These are phyloP conservation scores for Sandelia bainsii DNA, from an alignment of 2,797 vertebrate species.

Conservation along the genomic window DNA sequence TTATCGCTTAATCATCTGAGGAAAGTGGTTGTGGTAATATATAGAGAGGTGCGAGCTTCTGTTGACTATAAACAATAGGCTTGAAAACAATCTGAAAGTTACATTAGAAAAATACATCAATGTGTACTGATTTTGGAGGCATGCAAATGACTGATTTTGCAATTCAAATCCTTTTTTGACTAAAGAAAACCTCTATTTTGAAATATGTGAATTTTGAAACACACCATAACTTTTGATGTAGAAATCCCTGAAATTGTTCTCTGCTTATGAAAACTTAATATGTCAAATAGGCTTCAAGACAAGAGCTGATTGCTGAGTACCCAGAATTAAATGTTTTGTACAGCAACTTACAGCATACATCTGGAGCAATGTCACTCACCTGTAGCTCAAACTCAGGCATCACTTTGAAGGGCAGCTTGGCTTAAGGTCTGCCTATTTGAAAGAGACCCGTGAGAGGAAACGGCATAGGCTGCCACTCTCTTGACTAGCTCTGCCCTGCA, in stretches of 20 bases:
- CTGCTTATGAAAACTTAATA: conserved; percentile 1
- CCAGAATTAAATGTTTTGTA: conserved; percentile 37
- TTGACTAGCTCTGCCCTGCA: conserved; percentile 62
- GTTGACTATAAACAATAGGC: conserved; percentile 70
- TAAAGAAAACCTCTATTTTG: conserved; percentile 46
- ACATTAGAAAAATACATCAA: conserved; percentile 62
- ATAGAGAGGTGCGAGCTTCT: conserved; percentile 66
- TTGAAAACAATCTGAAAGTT: conserved; percentile 70
- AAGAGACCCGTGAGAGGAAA: conserved; percentile 69
- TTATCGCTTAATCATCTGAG: conserved; percentile 78
- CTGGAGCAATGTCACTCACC: conserved; percentile 67
- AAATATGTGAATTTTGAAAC: conserved; percentile 31
- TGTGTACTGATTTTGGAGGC: conserved; percentile 56
- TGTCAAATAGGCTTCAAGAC: conserved; percentile 18
- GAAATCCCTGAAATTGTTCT: conserved; percentile 14
- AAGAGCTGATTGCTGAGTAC: conserved; percentile 31
- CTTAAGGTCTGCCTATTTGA: conserved; percentile 65
- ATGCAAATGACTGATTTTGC: conserved; percentile 67
- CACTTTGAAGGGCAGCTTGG: conserved; percentile 75
- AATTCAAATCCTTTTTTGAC: conserved; percentile 46
- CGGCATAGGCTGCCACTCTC: conserved; percentile 69
- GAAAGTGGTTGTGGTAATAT: conserved; percentile 66
- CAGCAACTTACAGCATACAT: conserved; percentile 45
- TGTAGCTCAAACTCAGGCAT: conserved; percentile 62
- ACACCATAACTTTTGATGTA: conserved; percentile 5